phyloP scores from a whole-genome alignment of 2,888 invertebrate genomes.

The Abscondita cerata region DNA sequence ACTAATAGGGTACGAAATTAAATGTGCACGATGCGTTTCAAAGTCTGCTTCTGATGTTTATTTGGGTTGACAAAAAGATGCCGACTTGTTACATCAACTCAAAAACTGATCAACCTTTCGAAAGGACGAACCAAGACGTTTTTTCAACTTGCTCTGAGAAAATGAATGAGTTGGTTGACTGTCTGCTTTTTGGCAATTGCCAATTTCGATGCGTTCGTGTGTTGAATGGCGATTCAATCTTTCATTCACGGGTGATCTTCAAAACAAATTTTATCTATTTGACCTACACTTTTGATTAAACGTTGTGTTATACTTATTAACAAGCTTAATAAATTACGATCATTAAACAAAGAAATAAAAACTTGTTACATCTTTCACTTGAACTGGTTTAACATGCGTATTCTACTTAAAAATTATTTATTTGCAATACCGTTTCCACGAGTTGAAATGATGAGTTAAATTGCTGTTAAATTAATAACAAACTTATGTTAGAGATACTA shows the following conservation, averaged over 20 bases:
- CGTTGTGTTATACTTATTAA: too few species aligned
- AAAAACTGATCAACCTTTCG: slow-evolving; percentile 38
- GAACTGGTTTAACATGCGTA: too few species aligned
- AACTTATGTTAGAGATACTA: too few species aligned
- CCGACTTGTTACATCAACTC: slow-evolving; percentile 21
- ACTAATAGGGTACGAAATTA: slow-evolving; percentile 13
- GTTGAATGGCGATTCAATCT: neutral
- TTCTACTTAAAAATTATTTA: too few species aligned
- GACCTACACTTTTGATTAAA: too few species aligned
- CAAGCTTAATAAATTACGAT: too few species aligned
- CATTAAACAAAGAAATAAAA: too few species aligned
- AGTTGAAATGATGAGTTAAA: too few species aligned
- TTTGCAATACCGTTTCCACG: too few species aligned
- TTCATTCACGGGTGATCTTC: neutral
- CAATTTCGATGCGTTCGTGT: neutral
- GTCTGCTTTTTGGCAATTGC: slow-evolving; percentile 9
- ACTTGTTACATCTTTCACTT: too few species aligned
- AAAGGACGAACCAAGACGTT: slow-evolving; percentile 37
- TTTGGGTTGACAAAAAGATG: slow-evolving; percentile 27
- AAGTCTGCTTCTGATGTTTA: slow-evolving; percentile 16
- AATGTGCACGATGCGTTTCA: slow-evolving; percentile 25
- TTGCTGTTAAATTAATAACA: too few species aligned
- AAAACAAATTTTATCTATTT: too few species aligned
- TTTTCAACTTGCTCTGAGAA: slow-evolving; percentile 25
- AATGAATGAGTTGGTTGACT: slow-evolving; percentile 14